Conservation (phyloP, 2,113 vertebrate genomes). For the Ivindomyrus marchei region DNA sequence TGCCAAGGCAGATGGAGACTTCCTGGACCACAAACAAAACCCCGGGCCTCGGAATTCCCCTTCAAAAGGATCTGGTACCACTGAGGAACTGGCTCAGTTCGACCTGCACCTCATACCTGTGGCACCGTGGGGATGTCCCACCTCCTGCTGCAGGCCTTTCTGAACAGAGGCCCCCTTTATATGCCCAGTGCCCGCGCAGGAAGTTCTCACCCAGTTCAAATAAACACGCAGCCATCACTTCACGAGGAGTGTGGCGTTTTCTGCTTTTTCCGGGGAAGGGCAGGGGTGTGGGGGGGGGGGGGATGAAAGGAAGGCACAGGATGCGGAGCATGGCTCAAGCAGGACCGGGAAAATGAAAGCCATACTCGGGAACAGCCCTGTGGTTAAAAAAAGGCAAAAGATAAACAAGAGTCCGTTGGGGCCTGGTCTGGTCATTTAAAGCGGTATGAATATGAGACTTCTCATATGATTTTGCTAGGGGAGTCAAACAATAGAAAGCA, state of each 20-base stretch:
- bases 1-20: conserved; percentile 16
- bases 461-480: conserved; percentile 12
- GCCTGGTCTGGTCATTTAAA: conserved; percentile 11
- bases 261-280: not conserved
- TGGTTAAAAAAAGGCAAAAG: conserved; percentile 8
- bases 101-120: not conserved
- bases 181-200: not conserved
- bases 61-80: not conserved
- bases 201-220: not conserved
- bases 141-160: not conserved
- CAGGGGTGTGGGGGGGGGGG: not conserved
- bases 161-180: not conserved
- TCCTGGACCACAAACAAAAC: not conserved
- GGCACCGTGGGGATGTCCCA: not conserved
- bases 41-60: not conserved
- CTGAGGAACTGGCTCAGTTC: not conserved
- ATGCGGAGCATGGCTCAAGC: not conserved
- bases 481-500: conserved; percentile 14
- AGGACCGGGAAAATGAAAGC: not conserved
- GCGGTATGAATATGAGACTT: conserved; percentile 18
- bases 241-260: not conserved
- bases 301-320: not conserved
- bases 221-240: conserved; percentile 3
- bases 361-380: conserved; percentile 7
- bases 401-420: conserved; percentile 6